Base-by-base conservation (phyloP, 2,888 invertebrate genomes). In the Meteorus cinctellus region DNA sequence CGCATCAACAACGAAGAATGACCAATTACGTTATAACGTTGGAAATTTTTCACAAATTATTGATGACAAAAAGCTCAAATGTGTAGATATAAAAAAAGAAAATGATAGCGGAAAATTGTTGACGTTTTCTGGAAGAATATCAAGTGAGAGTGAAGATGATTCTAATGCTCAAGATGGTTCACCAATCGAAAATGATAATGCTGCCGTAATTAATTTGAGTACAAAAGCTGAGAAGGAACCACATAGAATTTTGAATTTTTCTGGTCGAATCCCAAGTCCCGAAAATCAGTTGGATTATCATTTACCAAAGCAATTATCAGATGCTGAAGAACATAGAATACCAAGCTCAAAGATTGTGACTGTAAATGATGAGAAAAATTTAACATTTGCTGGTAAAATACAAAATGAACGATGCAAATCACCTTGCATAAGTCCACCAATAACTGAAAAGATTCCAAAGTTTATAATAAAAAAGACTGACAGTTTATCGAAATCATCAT, bases 381-480 rank as follows among this genome's bases (percentile, higher is more conserved):
- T 71, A 29, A 71, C 71, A 4, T 71, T 71, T 45, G 24, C 60
- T 12, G 71, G 71, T 34, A 71, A 71, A 71, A 71, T 71, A 62
- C 55, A 14, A 2, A 62, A 24, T 60, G 71, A 71, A n/a, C 24
- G 16, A 29, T 10, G 45, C 60, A 60, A 59, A 29, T 74, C 72
- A 2, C 36, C 65, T 10, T 66, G 75, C 1, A 78, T 78, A 59
- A 81, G 72, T 59, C 79, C 78, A 36, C 76, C 78, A 48, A 71
- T 72, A 71, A 73, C 76, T 19, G 78, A 73, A 2, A 77, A 81
- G 31, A 80, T 87, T 41, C 86, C 87, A 0, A 87, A 86, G 75
- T 80, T 88, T 12, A 84, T 86, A 0, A 85, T 86, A 36, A 85
- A 85, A 60, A 88, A 86, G 69, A 82, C 81, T 27, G 88, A 88